Conservation (phyloP, 2,113 vertebrate genomes). For the Mungos mungo region DNA sequence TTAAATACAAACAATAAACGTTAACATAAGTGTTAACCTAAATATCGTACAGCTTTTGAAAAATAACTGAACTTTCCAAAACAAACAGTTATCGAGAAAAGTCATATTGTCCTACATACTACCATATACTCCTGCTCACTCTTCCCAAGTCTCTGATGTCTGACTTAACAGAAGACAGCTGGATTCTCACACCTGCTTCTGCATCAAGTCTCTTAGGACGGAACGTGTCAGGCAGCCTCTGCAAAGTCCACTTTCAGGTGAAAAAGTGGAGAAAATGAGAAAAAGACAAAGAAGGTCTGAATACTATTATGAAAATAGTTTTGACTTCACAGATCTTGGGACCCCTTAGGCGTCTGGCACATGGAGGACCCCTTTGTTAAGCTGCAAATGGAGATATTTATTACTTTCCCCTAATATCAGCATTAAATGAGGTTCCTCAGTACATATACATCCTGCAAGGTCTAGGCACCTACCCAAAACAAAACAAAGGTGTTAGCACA, state of each 20-base stretch:
- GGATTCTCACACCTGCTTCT: background rate
- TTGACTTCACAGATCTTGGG: background rate
- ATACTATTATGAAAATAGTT: background rate
- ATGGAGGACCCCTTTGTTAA: background rate
- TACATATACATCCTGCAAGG: background rate
- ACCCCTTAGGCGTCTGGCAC: background rate
- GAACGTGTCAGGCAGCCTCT: too few relatives aligned
- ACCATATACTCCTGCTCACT: background rate
- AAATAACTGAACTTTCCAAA: conserved; percentile 5
- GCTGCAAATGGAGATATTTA: background rate
- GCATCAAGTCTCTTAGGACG: background rate
- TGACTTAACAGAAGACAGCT: background rate
- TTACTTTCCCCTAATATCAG: background rate
- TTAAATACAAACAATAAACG: background rate
- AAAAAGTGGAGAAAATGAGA: background rate
- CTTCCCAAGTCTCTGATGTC: background rate
- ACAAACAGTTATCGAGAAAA: background rate
- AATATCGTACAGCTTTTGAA: background rate
- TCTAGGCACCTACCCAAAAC: background rate
- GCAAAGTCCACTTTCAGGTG: background rate
- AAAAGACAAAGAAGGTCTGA: background rate
- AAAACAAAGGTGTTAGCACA: background rate
- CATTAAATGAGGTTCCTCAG: background rate
- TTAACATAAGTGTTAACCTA: background rate
- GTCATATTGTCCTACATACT: background rate